Percentiles rank a stretch among this genome's conserved stretches.
Conservation (phyloP, 2,113 vertebrate genomes). For the Ctenodactylus gundi region DNA sequence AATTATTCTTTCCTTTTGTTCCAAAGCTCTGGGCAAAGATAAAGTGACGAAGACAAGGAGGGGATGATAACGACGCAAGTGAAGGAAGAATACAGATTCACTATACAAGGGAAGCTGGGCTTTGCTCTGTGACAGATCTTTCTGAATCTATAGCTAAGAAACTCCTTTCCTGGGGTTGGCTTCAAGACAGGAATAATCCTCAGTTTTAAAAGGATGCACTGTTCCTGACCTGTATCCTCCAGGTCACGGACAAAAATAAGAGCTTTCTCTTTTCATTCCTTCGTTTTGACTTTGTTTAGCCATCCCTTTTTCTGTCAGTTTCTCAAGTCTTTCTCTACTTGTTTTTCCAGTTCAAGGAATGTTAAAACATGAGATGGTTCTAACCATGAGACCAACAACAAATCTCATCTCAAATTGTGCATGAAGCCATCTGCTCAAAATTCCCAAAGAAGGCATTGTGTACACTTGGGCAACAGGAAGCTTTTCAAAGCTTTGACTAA, state of each 20-base stretch:
- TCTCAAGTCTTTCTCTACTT: background rate
- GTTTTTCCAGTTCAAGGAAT: background rate
- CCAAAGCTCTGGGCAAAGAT: background rate
- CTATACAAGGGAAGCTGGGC: conserved; percentile 33
- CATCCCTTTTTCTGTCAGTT: background rate
- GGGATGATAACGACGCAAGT: background rate
- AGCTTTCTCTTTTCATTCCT: background rate
- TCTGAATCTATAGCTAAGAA: background rate
- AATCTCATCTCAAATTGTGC: background rate
- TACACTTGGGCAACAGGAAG: background rate
- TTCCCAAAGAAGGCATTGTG: background rate
- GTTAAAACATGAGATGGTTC: background rate
- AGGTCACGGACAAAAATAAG: conserved; percentile 31
- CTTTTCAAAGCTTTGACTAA: conserved; percentile 34
- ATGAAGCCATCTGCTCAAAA: background rate
- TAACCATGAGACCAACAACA: background rate
- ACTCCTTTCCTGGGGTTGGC: background rate
- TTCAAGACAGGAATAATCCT: conserved; percentile 53
- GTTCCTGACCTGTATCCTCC: conserved; percentile 35
- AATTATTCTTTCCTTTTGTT: background rate
- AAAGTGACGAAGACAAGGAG: background rate
- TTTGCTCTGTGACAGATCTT: background rate
- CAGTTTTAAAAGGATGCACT: conserved; percentile 69
- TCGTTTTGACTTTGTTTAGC: background rate
- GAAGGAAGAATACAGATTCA: conserved; percentile 1